A percentile compares a stretch with the other conserved stretches of the same genome.
Conservation (phyloP, 2,113 vertebrate genomes). For the Tylochromis polylepis region DNA sequence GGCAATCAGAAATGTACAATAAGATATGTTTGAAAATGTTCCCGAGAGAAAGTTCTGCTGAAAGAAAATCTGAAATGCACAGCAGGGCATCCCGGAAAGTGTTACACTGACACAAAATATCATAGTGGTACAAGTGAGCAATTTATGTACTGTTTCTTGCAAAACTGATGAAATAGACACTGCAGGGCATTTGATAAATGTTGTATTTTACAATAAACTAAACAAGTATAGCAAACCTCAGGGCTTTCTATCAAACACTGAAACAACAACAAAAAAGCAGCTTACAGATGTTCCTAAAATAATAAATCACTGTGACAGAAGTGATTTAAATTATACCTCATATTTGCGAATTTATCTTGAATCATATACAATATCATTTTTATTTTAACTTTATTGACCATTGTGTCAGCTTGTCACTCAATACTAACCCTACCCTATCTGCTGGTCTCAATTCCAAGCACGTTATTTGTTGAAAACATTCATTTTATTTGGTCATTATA, state of each 20-base stretch:
- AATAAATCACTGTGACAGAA: background rate
- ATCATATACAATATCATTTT: background rate
- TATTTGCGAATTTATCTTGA: background rate
- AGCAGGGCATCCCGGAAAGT: background rate
- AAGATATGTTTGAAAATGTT: slow-evolving; percentile 2
- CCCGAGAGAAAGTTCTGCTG: background rate
- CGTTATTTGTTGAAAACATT: background rate
- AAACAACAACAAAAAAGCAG: background rate
- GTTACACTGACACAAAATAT: background rate
- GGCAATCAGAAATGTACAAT: slow-evolving; percentile 6
- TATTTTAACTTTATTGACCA: background rate
- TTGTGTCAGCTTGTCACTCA: background rate
- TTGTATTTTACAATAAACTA: background rate
- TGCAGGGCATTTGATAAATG: background rate
- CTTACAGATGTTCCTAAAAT: background rate
- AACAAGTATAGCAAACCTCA: background rate
- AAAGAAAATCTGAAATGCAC: background rate
- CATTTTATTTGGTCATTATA: background rate
- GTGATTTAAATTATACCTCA: background rate
- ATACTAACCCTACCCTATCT: background rate
- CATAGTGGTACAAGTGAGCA: background rate
- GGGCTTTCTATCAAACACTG: background rate
- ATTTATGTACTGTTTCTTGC: background rate
- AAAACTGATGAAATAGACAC: background rate
- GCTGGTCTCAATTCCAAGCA: background rate